These are phyloP conservation scores for Cyaniris semiargus DNA, from an alignment of 2,888 invertebrate genomes.

Conservation along the genomic window DNA sequence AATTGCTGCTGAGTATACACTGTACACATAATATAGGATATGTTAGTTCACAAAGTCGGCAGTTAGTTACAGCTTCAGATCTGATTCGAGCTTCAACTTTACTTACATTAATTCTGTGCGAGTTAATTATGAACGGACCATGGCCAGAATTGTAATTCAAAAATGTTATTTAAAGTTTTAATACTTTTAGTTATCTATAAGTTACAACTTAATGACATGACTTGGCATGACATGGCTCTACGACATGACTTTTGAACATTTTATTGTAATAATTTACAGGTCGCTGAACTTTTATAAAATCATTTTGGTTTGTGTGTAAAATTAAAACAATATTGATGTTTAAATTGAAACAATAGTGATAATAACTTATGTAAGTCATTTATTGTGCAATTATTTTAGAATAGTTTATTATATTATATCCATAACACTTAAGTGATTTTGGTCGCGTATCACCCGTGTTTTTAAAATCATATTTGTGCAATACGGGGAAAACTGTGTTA, in stretches of 20 bases:
- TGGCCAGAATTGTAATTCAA: not conserved
- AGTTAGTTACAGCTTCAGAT: constrained; percentile 3
- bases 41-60: constrained; percentile 13
- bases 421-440: too few species aligned
- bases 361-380: too few species aligned
- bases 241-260: not conserved
- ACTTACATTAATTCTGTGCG: not conserved
- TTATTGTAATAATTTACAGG: not conserved
- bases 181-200: not conserved
- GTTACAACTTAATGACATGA: not conserved
- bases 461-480: too few species aligned
- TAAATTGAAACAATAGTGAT: too few species aligned
- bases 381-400: too few species aligned
- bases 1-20: not conserved
- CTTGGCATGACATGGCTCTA: too few species aligned
- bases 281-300: too few species aligned
- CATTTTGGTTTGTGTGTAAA: too few species aligned
- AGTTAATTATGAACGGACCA: constrained; percentile 14
- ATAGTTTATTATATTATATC: too few species aligned
- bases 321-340: too few species aligned
- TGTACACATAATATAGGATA: not conserved
- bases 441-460: too few species aligned
- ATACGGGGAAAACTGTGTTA: too few species aligned
- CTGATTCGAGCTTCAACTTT: constrained; percentile 6
- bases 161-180: not conserved